Evolutionary conservation across 2,797 vertebrate genomes (phyloP), one percentile per base, ranked within the genome.

Genomic region (Malurus leucopterus): DNA sequence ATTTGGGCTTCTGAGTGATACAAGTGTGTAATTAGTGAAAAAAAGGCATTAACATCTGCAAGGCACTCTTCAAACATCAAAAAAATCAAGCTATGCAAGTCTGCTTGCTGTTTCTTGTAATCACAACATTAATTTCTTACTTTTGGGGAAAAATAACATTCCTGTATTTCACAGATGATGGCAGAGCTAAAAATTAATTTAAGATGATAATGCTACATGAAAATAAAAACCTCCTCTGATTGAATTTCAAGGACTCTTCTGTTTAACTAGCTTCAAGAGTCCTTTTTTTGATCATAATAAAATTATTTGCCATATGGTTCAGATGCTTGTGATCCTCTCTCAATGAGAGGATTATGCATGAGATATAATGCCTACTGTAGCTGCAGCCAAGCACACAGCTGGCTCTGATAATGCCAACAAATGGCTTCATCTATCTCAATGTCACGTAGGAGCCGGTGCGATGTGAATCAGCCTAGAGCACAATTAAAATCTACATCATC

Each of bases 371-470:
- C 97, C 97, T 98, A 96, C 94, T 95, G 96, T 96, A 97, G 96
- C 95, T 94, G 86, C 91, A 96, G 97, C 97, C 97, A 98, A 97
- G 96, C 97, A 98, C 98, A 97, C 98, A 98, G 98, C 98, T 98
- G 98, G 97, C 97, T 97, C 97, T 97, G 97, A 98, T 98, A 98
- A 98, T 97, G 97, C 97, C 97, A 97, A 97, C 96, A 97, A 97
- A 98, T 97, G 97, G 98, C 97, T 98, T 98, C 97, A 98, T 98
- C 98, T 97, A 97, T 98, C 97, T 98, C 97, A 97, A 95, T 97
- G 97, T 97, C 96, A 97, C 96, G 94, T 97, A 98, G 98, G 97
- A 97, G 96, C 96, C 96, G 95, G 92, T 93, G 97, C 86, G 89
- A 96, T 85, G 94, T 94, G 95, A 95, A 95, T 96, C 95, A 94